Percentiles rank a stretch among this genome's conserved stretches.
phyloP scores from a whole-genome alignment of 2,888 invertebrate species.

The Cephus sareptanus region DNA sequence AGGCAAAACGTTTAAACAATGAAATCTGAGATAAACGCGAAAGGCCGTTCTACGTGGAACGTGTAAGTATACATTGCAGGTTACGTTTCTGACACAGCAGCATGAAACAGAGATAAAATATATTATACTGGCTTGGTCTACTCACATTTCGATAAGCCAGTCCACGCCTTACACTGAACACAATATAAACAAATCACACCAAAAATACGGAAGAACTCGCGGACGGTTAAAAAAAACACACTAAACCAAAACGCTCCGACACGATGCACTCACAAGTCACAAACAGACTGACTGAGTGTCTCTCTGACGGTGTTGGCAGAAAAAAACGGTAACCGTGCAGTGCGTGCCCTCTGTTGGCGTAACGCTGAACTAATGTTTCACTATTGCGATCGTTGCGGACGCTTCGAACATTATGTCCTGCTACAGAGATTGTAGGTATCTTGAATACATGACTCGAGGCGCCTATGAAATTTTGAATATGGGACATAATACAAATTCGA shows the following conservation, averaged over 20 bases:
- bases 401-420: neutral
- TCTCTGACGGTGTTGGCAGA: slow-evolving; percentile 5
- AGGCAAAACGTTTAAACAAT: slow-evolving; percentile 4
- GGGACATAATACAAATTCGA: neutral
- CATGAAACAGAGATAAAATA: neutral
- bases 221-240: slow-evolving; percentile 17
- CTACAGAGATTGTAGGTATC: neutral
- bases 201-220: slow-evolving; percentile 12
- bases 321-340: neutral
- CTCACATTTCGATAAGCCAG: slow-evolving; percentile 5
- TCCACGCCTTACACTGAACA: slow-evolving; percentile 1
- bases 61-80: slow-evolving; percentile 32
- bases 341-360: neutral
- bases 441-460: neutral
- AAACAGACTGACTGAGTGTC: slow-evolving; percentile 46
- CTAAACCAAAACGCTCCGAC: slow-evolving; percentile 28
- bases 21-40: neutral
- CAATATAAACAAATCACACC: slow-evolving; percentile 9
- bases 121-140: slow-evolving; percentile 1
- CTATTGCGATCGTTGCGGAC: neutral
- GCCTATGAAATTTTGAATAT: neutral
- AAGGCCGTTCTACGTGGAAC: slow-evolving; percentile 28
- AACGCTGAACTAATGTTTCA: neutral
- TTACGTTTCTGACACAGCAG: slow-evolving; percentile 31
- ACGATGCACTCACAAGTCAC: slow-evolving; percentile 47